Percentiles rank a stretch among this genome's conserved stretches.
Conservation (phyloP, 1,140 invertebrate species). For the Heliconius himera region DNA sequence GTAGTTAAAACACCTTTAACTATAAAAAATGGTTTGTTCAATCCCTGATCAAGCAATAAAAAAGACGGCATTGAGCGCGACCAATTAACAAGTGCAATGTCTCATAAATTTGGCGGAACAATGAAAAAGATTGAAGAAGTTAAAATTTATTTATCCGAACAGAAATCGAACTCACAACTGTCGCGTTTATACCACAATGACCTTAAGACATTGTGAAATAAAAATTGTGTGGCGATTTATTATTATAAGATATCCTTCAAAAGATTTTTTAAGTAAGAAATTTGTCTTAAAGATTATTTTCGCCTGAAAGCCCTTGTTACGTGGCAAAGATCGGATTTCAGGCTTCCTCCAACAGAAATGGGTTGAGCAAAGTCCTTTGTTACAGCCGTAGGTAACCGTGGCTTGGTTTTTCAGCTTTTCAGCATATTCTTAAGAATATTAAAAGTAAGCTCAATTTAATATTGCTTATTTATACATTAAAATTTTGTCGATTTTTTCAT, state of each 20-base stretch:
- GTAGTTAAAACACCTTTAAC: too few relatives aligned
- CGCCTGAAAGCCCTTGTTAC: conserved; percentile 5
- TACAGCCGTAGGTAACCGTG: not conserved
- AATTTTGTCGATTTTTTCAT: not conserved
- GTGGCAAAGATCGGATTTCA: conserved; percentile 23
- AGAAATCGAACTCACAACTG: too few relatives aligned
- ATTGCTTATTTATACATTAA: not conserved
- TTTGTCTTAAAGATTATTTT: conserved; percentile 13
- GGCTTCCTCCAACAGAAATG: conserved; percentile 23
- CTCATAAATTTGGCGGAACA: too few relatives aligned
- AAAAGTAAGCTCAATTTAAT: not conserved
- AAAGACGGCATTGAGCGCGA: too few relatives aligned
- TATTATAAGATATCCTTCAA: not conserved
- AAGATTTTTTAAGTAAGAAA: not conserved
- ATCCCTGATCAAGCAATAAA: too few relatives aligned
- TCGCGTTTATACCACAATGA: too few relatives aligned
- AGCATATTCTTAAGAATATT: conserved; percentile 10
- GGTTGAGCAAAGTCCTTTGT: conserved; percentile 16
- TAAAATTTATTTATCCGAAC: too few relatives aligned
- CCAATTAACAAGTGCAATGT: too few relatives aligned
- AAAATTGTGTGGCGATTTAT: too few relatives aligned
- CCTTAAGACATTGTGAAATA: not conserved
- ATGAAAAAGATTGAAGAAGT: too few relatives aligned
- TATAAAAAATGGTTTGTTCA: too few relatives aligned
- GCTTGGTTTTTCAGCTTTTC: conserved; percentile 10